These are phyloP conservation scores for Syritta pipiens DNA, from an alignment of 2,888 invertebrate genomes.

Conservation along the genomic window DNA sequence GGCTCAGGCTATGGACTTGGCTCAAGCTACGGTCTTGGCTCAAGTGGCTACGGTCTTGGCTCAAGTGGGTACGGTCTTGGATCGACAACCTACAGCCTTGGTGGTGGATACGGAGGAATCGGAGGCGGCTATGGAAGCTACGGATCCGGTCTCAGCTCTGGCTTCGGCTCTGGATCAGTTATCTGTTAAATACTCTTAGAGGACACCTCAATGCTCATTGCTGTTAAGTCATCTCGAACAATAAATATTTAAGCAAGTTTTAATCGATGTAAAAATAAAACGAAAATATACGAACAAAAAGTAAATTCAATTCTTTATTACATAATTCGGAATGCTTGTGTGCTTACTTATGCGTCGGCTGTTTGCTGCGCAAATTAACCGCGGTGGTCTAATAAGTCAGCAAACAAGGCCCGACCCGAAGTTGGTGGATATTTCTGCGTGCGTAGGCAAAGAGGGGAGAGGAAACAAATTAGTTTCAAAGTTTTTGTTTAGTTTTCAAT, in stretches of 20 bases:
- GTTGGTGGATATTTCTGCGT: too few relatives aligned
- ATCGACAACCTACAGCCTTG: too few relatives aligned
- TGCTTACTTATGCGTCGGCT: not conserved
- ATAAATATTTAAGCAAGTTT: slow-evolving; percentile 1
- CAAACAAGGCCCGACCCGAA: slow-evolving; percentile 22
- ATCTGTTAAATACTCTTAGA: too few relatives aligned
- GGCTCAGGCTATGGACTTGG: slow-evolving; percentile 3
- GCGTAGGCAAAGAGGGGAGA: not conserved
- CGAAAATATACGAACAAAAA: slow-evolving; percentile 2
- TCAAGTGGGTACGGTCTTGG: not conserved
- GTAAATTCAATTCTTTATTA: not conserved
- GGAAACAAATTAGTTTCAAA: slow-evolving; percentile 11
- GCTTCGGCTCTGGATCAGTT: not conserved
- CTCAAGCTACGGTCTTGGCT: not conserved
- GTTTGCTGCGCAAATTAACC: slow-evolving; percentile 34
- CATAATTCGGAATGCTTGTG: slow-evolving; percentile 27
- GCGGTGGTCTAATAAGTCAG: slow-evolving; percentile 26
- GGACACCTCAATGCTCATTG: too few relatives aligned
- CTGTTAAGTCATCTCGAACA: slow-evolving; percentile 17
- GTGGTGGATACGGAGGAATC: slow-evolving; percentile 2
- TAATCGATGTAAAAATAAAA: slow-evolving; percentile 3
- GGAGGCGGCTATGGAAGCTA: too few relatives aligned
- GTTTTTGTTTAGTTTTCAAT: slow-evolving; percentile 31
- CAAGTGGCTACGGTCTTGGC: not conserved
- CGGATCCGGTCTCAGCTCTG: not conserved